Percentiles rank a stretch among this genome's conserved stretches.
Evolutionary conservation across 1,140 invertebrate species (phyloP).

Genomic region (Trichonephila inaurata): DNA sequence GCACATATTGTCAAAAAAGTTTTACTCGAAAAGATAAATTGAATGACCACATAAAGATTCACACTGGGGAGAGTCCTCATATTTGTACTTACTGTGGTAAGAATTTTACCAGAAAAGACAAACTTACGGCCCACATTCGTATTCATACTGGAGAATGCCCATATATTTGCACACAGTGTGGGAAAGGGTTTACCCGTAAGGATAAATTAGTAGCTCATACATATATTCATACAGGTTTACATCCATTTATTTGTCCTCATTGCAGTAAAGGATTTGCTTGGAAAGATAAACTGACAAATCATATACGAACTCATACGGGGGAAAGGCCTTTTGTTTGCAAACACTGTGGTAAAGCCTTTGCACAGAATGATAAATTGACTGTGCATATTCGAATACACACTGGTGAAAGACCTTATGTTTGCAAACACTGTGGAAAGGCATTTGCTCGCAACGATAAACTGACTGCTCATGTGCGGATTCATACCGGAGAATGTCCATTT

Average conservation of each 20-base stretch:
- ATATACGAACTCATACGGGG: constrained; percentile 79
- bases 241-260: constrained; percentile 87
- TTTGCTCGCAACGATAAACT: constrained; percentile 77
- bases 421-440: constrained; percentile 78
- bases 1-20: constrained; percentile 75
- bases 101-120: constrained; percentile 88
- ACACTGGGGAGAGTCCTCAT: constrained; percentile 84
- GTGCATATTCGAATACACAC: constrained; percentile 81
- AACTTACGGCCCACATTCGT: constrained; percentile 91
- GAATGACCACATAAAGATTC: constrained; percentile 82
- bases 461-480: constrained; percentile 86
- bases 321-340: constrained; percentile 82
- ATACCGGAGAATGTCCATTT: constrained; percentile 89
- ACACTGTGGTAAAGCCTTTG: constrained; percentile 81
- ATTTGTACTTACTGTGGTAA: constrained; percentile 84
- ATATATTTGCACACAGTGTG: constrained; percentile 91
- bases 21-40: constrained; percentile 78
- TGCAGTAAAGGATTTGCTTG: constrained; percentile 74
- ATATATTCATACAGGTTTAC: constrained; percentile 97
- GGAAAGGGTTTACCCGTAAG: constrained; percentile 84
- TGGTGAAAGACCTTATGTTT: constrained; percentile 79
- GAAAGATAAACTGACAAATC: constrained; percentile 85
- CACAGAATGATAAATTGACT: constrained; percentile 76
- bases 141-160: constrained; percentile 98
- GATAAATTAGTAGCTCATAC: constrained; percentile 88